Evolutionary conservation across 2,888 invertebrate species (phyloP), one percentile per base, ranked within the genome.

Genomic region (Drosophila demipolita): DNA sequence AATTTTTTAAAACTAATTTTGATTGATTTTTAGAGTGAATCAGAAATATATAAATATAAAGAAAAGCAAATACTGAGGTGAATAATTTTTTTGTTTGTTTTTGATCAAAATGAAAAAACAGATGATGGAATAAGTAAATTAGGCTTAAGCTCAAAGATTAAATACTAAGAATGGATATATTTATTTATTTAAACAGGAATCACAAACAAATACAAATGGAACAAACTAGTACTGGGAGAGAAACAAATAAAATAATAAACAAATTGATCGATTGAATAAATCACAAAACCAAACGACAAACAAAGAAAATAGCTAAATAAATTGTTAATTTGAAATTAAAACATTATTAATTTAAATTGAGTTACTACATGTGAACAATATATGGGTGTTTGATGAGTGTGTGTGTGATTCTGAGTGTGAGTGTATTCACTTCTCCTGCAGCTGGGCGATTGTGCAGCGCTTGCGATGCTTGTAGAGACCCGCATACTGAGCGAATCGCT

Each of bases 401-500:
- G 42, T 26, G 33, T 26, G 36, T 12, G 20, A 3, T 4, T 23
- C 33, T 45, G 32, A 26, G 20, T 45, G 29, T 29, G 7, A 3
- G 3, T 26, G 17, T 15, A 17, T 15, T 59, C 38, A 65, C 45
- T 75, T 59, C 33, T 59, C 45, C n/a, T 45, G 50, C 17, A 53
- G 36, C 8, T 70, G 72, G 17, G 11, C 45, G 8, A 50, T 40
- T 3, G 49, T 26, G 38, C 87, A 87, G 20, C 87, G 81, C 50
- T 85, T 87, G 32, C 87, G 86, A 61, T 92, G 92, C 60, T 92
- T 91, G 58, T 92, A 92, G 35, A 92, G 76, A 0, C 92, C 92
- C 0, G 92, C 91, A 20, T 92, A 92, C 49, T 92, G 92, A 5
- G 92, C 90, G 57, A 92, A 92, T 2, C 85, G 75, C 53, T 83